Conservation (phyloP, 2,797 vertebrate genomes). For the Discoglossus pictus region DNA sequence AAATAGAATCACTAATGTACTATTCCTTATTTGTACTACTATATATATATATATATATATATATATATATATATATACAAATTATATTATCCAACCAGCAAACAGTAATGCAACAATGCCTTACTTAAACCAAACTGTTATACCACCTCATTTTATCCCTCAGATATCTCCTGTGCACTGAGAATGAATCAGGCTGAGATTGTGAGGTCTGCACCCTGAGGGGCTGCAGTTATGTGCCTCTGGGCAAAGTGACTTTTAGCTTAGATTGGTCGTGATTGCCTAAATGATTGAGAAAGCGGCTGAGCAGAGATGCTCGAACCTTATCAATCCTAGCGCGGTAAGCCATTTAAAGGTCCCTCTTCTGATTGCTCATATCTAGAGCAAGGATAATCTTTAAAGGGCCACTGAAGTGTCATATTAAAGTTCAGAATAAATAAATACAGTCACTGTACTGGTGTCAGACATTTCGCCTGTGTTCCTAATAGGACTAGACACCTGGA, state of each 20-base stretch:
- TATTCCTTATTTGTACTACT: no score
- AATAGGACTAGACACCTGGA: no score
- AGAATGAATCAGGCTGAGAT: no score
- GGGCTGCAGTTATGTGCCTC: constrained; percentile 1
- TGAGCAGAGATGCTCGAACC: neutral
- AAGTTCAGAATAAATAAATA: no score
- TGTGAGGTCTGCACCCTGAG: constrained; percentile 3
- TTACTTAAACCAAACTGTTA: constrained; percentile 8
- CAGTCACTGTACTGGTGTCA: no score
- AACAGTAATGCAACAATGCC: constrained; percentile 5
- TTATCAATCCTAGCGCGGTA: constrained; percentile 21
- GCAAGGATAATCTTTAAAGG: no score
- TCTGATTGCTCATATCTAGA: neutral
- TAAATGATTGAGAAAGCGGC: constrained; percentile 14
- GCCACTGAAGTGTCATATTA: no score
- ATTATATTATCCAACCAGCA: constrained; percentile 14
- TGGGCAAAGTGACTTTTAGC: constrained; percentile 23
- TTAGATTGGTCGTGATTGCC: constrained; percentile 18
- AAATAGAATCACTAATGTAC: no score
- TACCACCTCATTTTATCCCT: neutral
- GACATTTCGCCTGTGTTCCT: no score
- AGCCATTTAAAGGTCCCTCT: neutral
- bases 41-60: no score
- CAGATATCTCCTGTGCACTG: neutral
- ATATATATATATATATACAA: no score